phyloP scores from a whole-genome alignment of 2,888 invertebrate genomes.

The Disparrhopalites patrizii region DNA sequence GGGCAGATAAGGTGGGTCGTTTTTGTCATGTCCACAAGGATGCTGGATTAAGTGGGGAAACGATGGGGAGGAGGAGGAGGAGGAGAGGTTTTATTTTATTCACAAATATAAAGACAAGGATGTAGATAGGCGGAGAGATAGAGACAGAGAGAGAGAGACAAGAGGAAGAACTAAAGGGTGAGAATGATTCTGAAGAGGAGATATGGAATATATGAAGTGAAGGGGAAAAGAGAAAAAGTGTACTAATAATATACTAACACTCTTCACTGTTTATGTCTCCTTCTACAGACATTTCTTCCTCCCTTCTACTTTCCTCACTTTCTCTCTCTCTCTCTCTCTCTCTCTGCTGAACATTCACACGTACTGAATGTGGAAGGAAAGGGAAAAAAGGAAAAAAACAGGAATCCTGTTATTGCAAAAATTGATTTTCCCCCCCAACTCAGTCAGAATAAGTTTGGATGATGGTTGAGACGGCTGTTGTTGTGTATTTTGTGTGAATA shows the following conservation, averaged over 20 bases:
- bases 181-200: too few relatives aligned
- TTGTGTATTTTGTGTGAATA: too few relatives aligned
- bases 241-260: not conserved
- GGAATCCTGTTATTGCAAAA: not conserved
- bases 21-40: too few relatives aligned
- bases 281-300: not conserved
- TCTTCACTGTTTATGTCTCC: not conserved
- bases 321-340: constrained; percentile 1
- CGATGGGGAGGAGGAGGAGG: too few relatives aligned
- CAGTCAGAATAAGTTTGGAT: not conserved
- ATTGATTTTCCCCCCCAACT: not conserved
- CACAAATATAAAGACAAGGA: too few relatives aligned
- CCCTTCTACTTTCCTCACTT: not conserved
- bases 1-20: too few relatives aligned
- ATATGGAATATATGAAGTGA: too few relatives aligned
- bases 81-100: too few relatives aligned
- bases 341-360: not conserved
- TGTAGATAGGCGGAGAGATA: too few relatives aligned
- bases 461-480: not conserved
- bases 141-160: too few relatives aligned
- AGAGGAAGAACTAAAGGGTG: too few relatives aligned
- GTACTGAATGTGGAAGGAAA: not conserved
- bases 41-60: too few relatives aligned
- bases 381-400: not conserved
- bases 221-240: not conserved